A percentile compares a stretch with the other conserved stretches of the same genome.
Evolutionary conservation across 2,888 invertebrate species (phyloP).

Genomic region (Agrochola litura): DNA sequence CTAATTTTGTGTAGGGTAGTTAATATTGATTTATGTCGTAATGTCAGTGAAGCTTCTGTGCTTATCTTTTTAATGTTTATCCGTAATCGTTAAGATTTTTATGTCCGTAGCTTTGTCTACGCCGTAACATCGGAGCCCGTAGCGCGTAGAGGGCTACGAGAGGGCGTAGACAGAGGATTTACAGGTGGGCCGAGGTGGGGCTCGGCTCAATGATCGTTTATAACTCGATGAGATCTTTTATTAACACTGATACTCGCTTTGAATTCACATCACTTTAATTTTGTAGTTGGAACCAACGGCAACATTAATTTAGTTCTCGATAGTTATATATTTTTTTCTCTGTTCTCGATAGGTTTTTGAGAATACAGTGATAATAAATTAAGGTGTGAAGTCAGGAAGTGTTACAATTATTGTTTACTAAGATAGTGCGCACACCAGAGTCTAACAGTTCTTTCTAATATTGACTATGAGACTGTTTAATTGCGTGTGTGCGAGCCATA

Average conservation of each 20-base stretch:
- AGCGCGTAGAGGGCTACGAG: slow-evolving; percentile 50
- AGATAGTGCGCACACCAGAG: not conserved
- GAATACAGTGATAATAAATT: not conserved
- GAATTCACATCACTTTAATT: not conserved
- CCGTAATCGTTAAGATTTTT: slow-evolving; percentile 35
- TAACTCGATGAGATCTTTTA: slow-evolving; percentile 42
- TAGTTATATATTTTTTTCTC: too few relatives aligned
- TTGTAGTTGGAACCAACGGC: too few relatives aligned
- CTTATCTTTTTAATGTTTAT: slow-evolving; percentile 32
- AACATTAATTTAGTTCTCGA: not conserved
- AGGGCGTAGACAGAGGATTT: slow-evolving; percentile 42
- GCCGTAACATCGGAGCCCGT: slow-evolving; percentile 58
- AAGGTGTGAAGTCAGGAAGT: not conserved
- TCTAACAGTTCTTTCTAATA: not conserved
- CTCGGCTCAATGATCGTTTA: slow-evolving; percentile 61
- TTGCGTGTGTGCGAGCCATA: not conserved
- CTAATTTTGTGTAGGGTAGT: slow-evolving; percentile 12
- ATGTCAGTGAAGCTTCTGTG: slow-evolving; percentile 29
- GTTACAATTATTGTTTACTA: not conserved
- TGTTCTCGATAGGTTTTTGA: not conserved
- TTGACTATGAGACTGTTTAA: not conserved
- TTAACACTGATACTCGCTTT: slow-evolving; percentile 37
- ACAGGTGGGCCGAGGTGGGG: slow-evolving; percentile 56
- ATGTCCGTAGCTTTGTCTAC: slow-evolving; percentile 57
- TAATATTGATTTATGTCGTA: slow-evolving; percentile 15